A percentile compares a stretch with the other conserved stretches of the same genome.
These are phyloP conservation scores for Papilio xuthus DNA, from an alignment of 1,140 invertebrate species.

Conservation along the genomic window DNA sequence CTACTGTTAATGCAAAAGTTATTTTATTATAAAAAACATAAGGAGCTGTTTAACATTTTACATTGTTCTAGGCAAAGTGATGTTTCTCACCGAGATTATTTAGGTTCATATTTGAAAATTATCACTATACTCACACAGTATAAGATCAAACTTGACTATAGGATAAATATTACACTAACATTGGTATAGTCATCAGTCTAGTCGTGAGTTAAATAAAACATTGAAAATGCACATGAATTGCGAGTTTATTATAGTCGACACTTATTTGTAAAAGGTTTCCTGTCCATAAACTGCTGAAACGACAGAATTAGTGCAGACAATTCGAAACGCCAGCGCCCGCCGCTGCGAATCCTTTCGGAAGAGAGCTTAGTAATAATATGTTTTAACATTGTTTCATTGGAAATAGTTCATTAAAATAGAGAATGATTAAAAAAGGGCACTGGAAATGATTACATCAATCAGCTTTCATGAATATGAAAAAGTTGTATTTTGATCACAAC, in stretches of 20 bases:
- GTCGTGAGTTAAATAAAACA: slow-evolving; percentile 14
- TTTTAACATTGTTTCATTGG: neutral
- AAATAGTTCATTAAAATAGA: neutral
- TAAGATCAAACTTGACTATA: neutral
- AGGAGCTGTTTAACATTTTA: neutral
- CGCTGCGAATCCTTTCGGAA: slow-evolving; percentile 57
- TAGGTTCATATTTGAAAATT: neutral
- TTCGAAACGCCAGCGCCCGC: slow-evolving; percentile 57
- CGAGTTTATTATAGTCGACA: slow-evolving; percentile 34
- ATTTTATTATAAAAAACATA: neutral
- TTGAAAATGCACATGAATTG: slow-evolving; percentile 24
- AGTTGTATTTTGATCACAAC: neutral
- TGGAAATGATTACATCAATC: neutral
- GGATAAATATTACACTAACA: neutral
- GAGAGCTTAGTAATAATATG: neutral
- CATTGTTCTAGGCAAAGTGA: neutral
- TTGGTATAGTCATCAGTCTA: neutral
- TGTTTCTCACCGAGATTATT: neutral
- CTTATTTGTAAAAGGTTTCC: slow-evolving; percentile 38
- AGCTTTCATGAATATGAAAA: neutral
- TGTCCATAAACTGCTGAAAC: slow-evolving; percentile 39
- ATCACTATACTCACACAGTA: neutral
- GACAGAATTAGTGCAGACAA: slow-evolving; percentile 60
- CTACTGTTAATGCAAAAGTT: neutral
- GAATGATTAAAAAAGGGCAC: neutral